Percentiles rank a stretch among this genome's conserved stretches.
phyloP scores from a whole-genome alignment of 37 sponge, comb jelly and placozoan genomes.

The Aplysina aerophoba region DNA sequence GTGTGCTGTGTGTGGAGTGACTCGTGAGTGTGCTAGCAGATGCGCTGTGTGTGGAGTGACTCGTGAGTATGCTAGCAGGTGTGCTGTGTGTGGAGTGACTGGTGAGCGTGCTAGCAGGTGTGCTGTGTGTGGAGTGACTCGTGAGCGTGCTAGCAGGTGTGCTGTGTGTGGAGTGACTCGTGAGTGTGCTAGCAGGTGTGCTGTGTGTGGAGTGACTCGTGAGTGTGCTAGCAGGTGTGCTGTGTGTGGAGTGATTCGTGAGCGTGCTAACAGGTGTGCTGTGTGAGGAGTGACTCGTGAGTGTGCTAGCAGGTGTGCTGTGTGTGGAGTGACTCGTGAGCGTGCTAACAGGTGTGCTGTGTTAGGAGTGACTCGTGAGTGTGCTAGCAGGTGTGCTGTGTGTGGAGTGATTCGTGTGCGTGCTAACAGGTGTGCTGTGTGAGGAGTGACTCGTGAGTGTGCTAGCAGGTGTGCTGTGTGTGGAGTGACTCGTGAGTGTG shows the following conservation, averaged over 20 bases:
- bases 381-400: not conserved
- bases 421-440: constrained; percentile 26
- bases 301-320: not conserved
- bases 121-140: not conserved
- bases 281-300: not conserved
- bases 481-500: too few relatives aligned
- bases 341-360: constrained; percentile 32
- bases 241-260: too few relatives aligned
- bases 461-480: not conserved
- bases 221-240: not conserved
- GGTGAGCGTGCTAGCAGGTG: constrained; percentile 43
- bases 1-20: too few relatives aligned
- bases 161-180: too few relatives aligned
- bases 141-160: not conserved
- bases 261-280: constrained; percentile 37
- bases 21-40: too few relatives aligned
- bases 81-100: too few relatives aligned
- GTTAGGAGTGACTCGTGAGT: not conserved
- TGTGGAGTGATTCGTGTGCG: too few relatives aligned
- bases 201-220: not conserved
- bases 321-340: too few relatives aligned
- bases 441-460: not conserved
- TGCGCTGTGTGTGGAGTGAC: not conserved
- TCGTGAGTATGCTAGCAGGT: not conserved
- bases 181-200: constrained; percentile 42